phyloP scores from a whole-genome alignment of 2,888 invertebrate species.

The Boloria euphrosyne region DNA sequence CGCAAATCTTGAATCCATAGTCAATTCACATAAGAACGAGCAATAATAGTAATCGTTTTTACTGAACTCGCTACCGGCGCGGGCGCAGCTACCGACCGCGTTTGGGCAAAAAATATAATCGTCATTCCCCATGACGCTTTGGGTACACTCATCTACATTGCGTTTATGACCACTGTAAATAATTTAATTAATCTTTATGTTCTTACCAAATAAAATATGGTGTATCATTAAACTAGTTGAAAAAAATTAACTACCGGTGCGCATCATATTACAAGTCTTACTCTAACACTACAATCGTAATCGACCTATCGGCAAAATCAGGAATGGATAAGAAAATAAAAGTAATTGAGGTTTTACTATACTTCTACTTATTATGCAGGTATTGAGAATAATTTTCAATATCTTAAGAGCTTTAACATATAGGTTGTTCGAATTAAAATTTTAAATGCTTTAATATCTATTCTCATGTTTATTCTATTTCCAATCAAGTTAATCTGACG shows the following conservation, averaged over 20 bases:
- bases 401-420: neutral
- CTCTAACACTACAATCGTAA: too few relatives aligned
- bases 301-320: too few relatives aligned
- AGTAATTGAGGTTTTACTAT: too few relatives aligned
- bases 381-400: neutral
- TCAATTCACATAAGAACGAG: slow-evolving; percentile 51
- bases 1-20: slow-evolving; percentile 54
- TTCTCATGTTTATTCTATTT: slow-evolving; percentile 27
- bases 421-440: neutral
- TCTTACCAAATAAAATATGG: neutral
- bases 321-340: too few relatives aligned
- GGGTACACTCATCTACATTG: slow-evolving; percentile 46
- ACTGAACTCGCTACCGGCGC: slow-evolving; percentile 45
- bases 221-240: neutral
- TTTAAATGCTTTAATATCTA: slow-evolving; percentile 2
- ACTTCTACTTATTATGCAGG: neutral
- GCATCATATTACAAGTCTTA: too few relatives aligned
- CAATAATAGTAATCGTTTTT: slow-evolving; percentile 57
- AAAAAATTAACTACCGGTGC: too few relatives aligned
- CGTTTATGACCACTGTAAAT: neutral
- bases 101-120: slow-evolving; percentile 62
- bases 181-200: neutral
- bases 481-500: slow-evolving; percentile 19
- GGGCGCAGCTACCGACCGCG: slow-evolving; percentile 61
- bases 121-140: slow-evolving; percentile 55